Conservation (phyloP, 2,797 vertebrate genomes). For the Manis javanica region DNA sequence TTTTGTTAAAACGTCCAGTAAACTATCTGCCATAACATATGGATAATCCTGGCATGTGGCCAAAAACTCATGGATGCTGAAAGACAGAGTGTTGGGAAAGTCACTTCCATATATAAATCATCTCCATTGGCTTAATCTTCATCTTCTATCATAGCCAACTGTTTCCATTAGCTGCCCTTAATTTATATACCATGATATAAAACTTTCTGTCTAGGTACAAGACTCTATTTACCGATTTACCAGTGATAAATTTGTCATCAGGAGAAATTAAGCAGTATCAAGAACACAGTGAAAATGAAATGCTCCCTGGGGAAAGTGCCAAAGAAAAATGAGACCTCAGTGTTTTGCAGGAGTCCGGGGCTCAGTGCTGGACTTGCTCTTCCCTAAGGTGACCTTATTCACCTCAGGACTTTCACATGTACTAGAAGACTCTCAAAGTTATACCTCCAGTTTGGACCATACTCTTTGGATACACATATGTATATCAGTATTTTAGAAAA, state of each 20-base stretch:
- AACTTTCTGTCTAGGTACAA: neutral
- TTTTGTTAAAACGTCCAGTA: constrained; percentile 95
- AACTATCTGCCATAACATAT: constrained; percentile 94
- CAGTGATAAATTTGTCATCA: neutral
- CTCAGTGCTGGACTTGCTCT: neutral
- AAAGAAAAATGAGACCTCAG: neutral
- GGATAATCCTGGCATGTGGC: constrained; percentile 93
- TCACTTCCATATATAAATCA: neutral
- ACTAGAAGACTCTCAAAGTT: neutral
- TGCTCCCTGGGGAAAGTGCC: neutral
- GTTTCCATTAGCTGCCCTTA: neutral
- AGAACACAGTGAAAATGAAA: constrained; percentile 26
- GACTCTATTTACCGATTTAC: neutral
- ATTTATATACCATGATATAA: neutral
- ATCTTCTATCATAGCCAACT: neutral
- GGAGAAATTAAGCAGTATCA: neutral
- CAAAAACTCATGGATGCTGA: constrained; percentile 93
- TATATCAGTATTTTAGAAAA: neutral
- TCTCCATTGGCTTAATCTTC: neutral
- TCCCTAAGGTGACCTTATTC: neutral
- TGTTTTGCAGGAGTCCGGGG: neutral
- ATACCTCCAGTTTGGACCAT: neutral
- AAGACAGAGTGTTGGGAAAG: constrained; percentile 54
- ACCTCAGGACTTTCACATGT: neutral
- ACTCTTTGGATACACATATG: too few species aligned